Base-by-base conservation (phyloP, 2,113 vertebrate species). In the Piprites chloris region DNA sequence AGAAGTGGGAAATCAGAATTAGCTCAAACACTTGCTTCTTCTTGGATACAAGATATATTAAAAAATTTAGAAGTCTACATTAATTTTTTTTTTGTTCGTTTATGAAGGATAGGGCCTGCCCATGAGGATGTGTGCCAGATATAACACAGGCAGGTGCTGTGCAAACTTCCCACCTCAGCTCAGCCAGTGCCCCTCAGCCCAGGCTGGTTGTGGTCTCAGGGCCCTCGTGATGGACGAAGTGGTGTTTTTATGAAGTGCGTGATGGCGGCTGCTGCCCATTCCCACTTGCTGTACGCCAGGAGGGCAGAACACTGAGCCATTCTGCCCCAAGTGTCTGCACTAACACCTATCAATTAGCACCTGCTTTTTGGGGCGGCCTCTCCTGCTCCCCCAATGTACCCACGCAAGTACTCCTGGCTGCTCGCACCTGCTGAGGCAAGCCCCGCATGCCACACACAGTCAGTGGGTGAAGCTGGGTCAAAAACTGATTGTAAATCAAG, bases 311-410 rank as follows among this genome's bases (percentile, higher is more conserved):
- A 93, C 79, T 90, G 83, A 65, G 46, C 79, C 83, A 39, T 96
- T 97, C 86, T 97, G 88, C 83, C 67, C 39, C 1, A 0, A 59
- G 27, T 2, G 32, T 37, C 85, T 84, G 65, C 73, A 52, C 90
- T 89, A 95, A 95, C 90, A 69, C 80, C 24, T 53, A 37, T 95
- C 95, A 95, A 96, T 96, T 96, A 96, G 90, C 95, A 94, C 93
- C 92, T 90, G 88, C 93, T 95, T 95, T 65, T 35, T 13, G 3
- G 76, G 65, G 39, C 46, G 0, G 66, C 53, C 75, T 61, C 92
- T 86, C 47, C 44, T 11, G n/a, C 55, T 77, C 93, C 88, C 61
- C 85, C 73, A 66, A 66, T 8, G 0, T 21, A 44, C 30, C 76
- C 78, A 58, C 4, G 13, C 65, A 85, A 93, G 90, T 73, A 69